phyloP scores from a whole-genome alignment of 2,797 vertebrate genomes.

The Agapornis canus region DNA sequence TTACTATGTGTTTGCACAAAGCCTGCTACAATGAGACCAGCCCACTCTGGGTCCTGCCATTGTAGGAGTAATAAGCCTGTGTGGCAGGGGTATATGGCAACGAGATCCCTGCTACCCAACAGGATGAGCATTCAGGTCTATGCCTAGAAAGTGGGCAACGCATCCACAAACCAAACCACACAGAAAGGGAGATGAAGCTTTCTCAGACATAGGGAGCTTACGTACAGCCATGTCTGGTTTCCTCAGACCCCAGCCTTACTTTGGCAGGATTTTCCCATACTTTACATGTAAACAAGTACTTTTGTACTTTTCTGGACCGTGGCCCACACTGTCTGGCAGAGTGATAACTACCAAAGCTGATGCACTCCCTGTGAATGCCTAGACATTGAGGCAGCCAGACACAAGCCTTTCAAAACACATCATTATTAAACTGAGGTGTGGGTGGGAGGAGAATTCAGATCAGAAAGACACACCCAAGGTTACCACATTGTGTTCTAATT shows the following conservation, averaged over 20 bases:
- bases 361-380: neutral
- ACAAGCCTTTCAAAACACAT: slow-evolving; percentile 57
- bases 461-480: slow-evolving; percentile 71
- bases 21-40: neutral
- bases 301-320: neutral
- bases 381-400: slow-evolving; percentile 37
- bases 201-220: neutral
- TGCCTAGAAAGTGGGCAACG: neutral
- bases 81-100: neutral
- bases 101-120: neutral
- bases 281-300: slow-evolving; percentile 10
- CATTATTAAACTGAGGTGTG: slow-evolving; percentile 64
- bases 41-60: neutral
- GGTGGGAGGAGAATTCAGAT: slow-evolving; percentile 65
- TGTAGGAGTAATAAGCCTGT: neutral
- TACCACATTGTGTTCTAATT: slow-evolving; percentile 95
- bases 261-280: neutral
- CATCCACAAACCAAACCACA: neutral
- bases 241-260: neutral
- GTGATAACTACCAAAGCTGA: slow-evolving; percentile 36
- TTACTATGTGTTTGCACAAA: neutral
- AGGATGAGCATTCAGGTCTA: neutral
- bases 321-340: slow-evolving; percentile 14
- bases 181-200: neutral
- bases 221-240: neutral